Base-by-base conservation (phyloP, 2,888 invertebrate genomes). In the Alentia gelatinosa region DNA sequence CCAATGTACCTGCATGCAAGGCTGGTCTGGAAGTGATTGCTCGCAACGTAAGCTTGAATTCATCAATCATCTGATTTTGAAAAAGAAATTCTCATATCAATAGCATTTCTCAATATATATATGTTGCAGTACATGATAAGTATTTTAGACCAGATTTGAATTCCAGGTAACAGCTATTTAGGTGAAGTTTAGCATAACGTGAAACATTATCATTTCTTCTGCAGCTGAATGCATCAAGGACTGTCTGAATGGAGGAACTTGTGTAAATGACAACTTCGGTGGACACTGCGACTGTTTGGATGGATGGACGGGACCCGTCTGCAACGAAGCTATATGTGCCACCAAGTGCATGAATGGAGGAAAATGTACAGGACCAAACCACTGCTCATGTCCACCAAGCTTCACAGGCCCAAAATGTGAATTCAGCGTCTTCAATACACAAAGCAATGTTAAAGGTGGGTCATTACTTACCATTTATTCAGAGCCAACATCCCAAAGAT, bases 181-280 rank as follows among this genome's bases (percentile, higher is more conserved):
- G n/a, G n/a, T n/a, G n/a, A n/a, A n/a, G n/a, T n/a, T n/a, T n/a
- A n/a, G n/a, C n/a, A n/a, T 47, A 47, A 47, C 19, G 47, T 19
- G 19, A 47, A 12, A 47, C 9, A 47, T 12, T 19, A 47, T 47
- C 9, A n/a, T 7, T 35, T 75, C 79, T 39, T 35, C 39, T 63
- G 5, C 84, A 99, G 96, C 99, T 98, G 96, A 98, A 0, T 99
- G 99, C 92, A 92, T 92, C 0, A 92, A 92, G 40, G 94, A 93
- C 19, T 99, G 99, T 95, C 98, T 98, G 95, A 99, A 99, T 96
- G 99, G 98, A 37, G 99, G 99, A 4, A 97, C 98, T 42, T 99
- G 99, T 96, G 97, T 98, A 92, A 92, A 94, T 56, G 94, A 42
- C 33, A 33, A 79, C 30, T 15, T 33, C 37, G 74, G 86, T 75